Conservation (phyloP, 2,888 invertebrate genomes). For the Tiliacea aurago region DNA sequence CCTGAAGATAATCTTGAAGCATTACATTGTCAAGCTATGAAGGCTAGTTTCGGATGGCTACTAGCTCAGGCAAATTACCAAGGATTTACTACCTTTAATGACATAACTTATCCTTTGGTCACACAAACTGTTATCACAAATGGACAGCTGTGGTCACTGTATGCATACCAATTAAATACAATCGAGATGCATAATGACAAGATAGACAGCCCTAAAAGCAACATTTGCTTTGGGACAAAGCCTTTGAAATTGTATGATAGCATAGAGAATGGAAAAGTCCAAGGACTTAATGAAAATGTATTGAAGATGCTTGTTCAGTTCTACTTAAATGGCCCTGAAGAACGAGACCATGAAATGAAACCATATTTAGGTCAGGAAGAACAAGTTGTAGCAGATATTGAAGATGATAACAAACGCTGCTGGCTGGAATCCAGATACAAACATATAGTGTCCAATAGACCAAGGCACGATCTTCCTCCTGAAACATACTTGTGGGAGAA, state of each 20-base stretch:
- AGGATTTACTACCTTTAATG: constrained; percentile 97
- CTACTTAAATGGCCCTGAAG: constrained; percentile 93
- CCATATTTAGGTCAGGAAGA: constrained; percentile 93
- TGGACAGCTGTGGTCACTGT: constrained; percentile 96
- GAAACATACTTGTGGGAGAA: constrained; percentile 96
- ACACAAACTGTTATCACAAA: constrained; percentile 97
- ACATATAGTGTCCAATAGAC: constrained; percentile 92
- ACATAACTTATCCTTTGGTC: constrained; percentile 97
- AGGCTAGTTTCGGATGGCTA: constrained; percentile 95
- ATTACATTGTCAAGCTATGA: constrained; percentile 93
- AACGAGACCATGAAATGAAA: constrained; percentile 92
- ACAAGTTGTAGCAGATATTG: constrained; percentile 92
- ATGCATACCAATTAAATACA: constrained; percentile 98
- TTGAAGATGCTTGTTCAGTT: constrained; percentile 93
- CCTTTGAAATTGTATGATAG: constrained; percentile 94
- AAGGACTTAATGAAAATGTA: constrained; percentile 95
- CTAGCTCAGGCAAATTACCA: constrained; percentile 94
- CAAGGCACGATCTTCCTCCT: constrained; percentile 91
- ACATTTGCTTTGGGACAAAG: constrained; percentile 95
- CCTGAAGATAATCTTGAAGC: constrained; percentile 91
- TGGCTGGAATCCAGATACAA: constrained; percentile 94
- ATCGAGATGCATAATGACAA: constrained; percentile 92
- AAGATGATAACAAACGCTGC: constrained; percentile 92
- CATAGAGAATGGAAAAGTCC: constrained; percentile 93
- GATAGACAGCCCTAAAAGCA: constrained; percentile 92